Evolutionary conservation across 1,140 invertebrate species (phyloP).

Genomic region (Hypothenemus hampei): DNA sequence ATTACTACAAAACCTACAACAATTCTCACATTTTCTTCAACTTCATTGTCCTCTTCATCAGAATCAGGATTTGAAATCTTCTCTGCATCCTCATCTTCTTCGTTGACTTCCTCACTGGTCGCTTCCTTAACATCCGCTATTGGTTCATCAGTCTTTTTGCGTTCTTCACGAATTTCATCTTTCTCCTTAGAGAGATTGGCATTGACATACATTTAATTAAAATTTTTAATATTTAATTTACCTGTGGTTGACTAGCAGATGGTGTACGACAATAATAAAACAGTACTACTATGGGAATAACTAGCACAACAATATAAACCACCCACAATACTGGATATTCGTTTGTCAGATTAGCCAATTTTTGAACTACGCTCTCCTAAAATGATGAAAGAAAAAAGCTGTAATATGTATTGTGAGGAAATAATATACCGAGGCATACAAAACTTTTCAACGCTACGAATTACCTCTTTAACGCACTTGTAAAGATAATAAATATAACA

Average conservation of each 20-base stretch:
- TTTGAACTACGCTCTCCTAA: slow-evolving; percentile 78
- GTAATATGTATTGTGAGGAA: no score
- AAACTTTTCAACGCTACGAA: background rate
- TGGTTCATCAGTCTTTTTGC: slow-evolving; percentile 59
- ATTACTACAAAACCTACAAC: background rate
- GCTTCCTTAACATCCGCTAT: slow-evolving; percentile 49
- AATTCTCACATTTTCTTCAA: slow-evolving; percentile 21
- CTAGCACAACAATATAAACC: slow-evolving; percentile 75
- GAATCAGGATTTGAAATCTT: slow-evolving; percentile 39
- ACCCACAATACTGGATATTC: slow-evolving; percentile 90
- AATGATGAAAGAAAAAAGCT: slow-evolving; percentile 27
- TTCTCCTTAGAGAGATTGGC: slow-evolving; percentile 34
- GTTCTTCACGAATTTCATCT: slow-evolving; percentile 41
- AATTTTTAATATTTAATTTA: slow-evolving; percentile 15
- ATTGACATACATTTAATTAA: slow-evolving; percentile 1
- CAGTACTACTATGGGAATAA: slow-evolving; percentile 70
- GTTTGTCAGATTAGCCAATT: slow-evolving; percentile 75
- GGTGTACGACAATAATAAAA: slow-evolving; percentile 77
- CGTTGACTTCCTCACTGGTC: slow-evolving; percentile 49
- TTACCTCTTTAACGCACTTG: slow-evolving; percentile 61
- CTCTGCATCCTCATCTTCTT: slow-evolving; percentile 46
- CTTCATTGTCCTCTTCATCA: slow-evolving; percentile 46
- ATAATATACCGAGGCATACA: background rate
- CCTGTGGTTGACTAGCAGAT: slow-evolving; percentile 43
- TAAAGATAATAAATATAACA: slow-evolving; percentile 67